phyloP scores from a whole-genome alignment of 2,888 invertebrate genomes.

The Halictus quadricinctus region DNA sequence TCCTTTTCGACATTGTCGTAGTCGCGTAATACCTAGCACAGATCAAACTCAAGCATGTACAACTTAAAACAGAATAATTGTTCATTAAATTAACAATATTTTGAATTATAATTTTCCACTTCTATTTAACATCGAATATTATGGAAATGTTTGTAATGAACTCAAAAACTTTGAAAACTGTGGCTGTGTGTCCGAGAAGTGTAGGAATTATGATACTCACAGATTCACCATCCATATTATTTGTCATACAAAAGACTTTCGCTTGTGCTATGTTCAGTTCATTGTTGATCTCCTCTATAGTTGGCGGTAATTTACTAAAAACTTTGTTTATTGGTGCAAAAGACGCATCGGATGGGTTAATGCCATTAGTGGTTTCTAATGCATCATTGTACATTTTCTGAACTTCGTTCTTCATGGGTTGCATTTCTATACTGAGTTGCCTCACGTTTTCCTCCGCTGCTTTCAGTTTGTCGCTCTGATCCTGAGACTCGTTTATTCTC shows the following conservation, averaged over 20 bases:
- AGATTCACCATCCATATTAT: constrained; percentile 84
- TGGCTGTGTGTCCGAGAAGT: neutral
- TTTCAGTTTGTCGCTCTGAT: constrained; percentile 70
- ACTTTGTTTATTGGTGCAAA: constrained; percentile 81
- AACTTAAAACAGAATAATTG: neutral
- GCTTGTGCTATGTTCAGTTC: constrained; percentile 85
- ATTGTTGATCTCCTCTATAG: constrained; percentile 84
- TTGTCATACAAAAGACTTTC: constrained; percentile 86
- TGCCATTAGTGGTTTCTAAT: constrained; percentile 84
- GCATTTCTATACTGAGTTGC: constrained; percentile 76
- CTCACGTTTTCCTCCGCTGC: constrained; percentile 77
- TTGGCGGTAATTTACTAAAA: constrained; percentile 83
- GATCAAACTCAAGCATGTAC: neutral
- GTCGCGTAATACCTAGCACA: constrained; percentile 84
- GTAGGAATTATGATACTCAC: constrained; percentile 78
- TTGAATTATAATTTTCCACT: neutral
- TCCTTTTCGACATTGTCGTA: constrained; percentile 85
- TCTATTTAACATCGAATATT: too few species aligned
- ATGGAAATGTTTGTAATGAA: too few species aligned
- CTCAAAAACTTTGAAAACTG: neutral
- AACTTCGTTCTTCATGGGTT: constrained; percentile 81
- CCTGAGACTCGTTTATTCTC: constrained; percentile 77
- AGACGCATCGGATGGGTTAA: constrained; percentile 84
- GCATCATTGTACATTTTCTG: constrained; percentile 84
- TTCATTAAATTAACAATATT: neutral